Base-by-base conservation (phyloP, 2,113 vertebrate genomes). In the Poeciliopsis prolifica region DNA sequence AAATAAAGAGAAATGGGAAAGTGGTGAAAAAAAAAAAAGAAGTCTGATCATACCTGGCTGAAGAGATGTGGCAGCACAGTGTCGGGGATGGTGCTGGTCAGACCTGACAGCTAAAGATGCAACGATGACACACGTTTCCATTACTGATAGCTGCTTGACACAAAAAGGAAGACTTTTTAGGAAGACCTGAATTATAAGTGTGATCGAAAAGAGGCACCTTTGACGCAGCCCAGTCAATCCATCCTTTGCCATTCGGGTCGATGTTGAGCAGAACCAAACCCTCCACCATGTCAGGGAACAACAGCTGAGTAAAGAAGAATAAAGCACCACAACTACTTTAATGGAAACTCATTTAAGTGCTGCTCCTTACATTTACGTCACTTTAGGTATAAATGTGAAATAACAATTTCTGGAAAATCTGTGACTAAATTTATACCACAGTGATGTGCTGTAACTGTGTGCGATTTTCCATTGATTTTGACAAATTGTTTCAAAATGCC, bases 211-310 rank as follows among this genome's bases (percentile, higher is more conserved):
- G 17, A 28, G 4, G 71, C 31, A 98, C 97, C 96, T 99, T 99
- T 67, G 95, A 92, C 71, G 98, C 96, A 5, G 98, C 98, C 98
- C 98, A 99, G 92, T 99, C 97, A 1, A 99, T 99, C 98, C 98
- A 99, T 80, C 98, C 97, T 79, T 99, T 99, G 83, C 97, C 96
- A 0, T 98, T 99, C 77, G 97, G 97, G 89, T 99, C 97, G 0
- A 99, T 97, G 92, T 99, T 99, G 86, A 99, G 92, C 79, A 99
- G 94, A 82, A 99, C 98, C 89, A 99, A 91, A 24, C 98, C 97
- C 89, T 99, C 98, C 0, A 99, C 97, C 86, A 97, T 86, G 85
- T 98, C 97, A 0, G 97, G 97, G 87, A 97, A 98, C 89, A 98
- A 97, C 77, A 99, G 94, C 98, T 99, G 65, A 48, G 28, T 22